Evolutionary conservation across 2,113 vertebrate genomes (phyloP), one percentile per base, ranked within the genome.

Genomic region (Paracanthobrama guichenoti): DNA sequence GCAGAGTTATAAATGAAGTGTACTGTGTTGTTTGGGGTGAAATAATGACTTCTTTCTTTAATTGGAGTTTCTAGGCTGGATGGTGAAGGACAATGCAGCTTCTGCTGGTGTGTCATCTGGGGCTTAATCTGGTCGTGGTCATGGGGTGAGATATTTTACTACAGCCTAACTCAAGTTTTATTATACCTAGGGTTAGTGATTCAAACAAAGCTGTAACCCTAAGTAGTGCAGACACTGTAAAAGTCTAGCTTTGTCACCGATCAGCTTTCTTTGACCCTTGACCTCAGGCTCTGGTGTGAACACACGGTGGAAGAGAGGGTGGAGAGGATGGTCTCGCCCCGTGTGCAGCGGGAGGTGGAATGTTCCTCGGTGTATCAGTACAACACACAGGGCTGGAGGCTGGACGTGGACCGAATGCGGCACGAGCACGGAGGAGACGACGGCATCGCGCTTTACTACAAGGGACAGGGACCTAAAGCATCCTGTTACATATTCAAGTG

Each of bases 401-500:
- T 97, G 31, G 96, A 96, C 77, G 91, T 86, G 83, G 92, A 95
- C 12, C 79, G 92, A 86, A 96, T 93, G 90, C 92, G 90, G 3
- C 73, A 28, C 22, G 73, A 60, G 3, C 89, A 94, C 0, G 94
- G 93, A 0, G 92, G 91, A 0, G 93, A 88, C 0, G 88, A 59
- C 0, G 93, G 93, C 2, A 94, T 95, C 1, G 92, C 95, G 0
- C 84, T 78, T 0, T 92, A 91, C 77, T 93, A 94, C 87, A 85
- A 86, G 79, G 89, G 89, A 35, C 91, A 89, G 0, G 91, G 93
- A 0, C 83, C 31, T 0, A 82, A 77, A 6, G 84, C 92, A 0
- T 92, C 94, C 76, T 98, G 97, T 87, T 93, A 93, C 83, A 77
- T 98, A 88, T 97, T 95, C 93, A 96, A 93, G 97, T 99, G 89